These are phyloP conservation scores for Ictalurus furcatus DNA, from an alignment of 2,113 vertebrate genomes.

Conservation along the genomic window DNA sequence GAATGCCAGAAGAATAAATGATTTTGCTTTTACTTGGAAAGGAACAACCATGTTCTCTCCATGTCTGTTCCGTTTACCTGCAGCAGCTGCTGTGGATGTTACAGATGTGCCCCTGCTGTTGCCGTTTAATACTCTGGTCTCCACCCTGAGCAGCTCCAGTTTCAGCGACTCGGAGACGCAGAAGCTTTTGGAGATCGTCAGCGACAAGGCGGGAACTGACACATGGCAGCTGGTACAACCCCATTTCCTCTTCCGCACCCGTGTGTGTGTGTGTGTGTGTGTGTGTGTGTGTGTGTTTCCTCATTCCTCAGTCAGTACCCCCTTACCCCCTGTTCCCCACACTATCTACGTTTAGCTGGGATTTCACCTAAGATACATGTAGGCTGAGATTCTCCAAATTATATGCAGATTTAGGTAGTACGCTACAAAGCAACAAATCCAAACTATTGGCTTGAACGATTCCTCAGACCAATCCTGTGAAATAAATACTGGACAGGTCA, in stretches of 20 bases:
- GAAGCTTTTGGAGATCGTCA: conserved; percentile 81
- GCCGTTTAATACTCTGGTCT: conserved; percentile 79
- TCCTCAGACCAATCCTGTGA: no score
- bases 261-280: no score
- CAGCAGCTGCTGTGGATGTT: conserved; percentile 45
- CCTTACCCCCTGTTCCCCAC: no score
- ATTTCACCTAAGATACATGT: no score
- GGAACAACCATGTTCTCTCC: neutral
- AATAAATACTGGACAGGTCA: neutral
- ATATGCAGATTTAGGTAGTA: no score
- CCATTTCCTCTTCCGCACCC: no score
- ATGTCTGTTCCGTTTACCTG: neutral
- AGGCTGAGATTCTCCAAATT: no score
- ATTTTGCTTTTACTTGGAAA: neutral
- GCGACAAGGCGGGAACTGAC: conserved; percentile 79
- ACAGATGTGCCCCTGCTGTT: conserved; percentile 71
- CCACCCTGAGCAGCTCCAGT: conserved; percentile 75
- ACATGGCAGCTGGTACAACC: conserved; percentile 80
- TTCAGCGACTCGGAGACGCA: conserved; percentile 80
- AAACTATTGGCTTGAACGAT: no score
- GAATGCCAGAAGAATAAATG: neutral
- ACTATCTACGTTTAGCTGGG: no score
- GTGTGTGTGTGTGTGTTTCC: no score
- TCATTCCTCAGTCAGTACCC: no score
- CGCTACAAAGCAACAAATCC: no score